Evolutionary conservation across 2,888 invertebrate genomes (phyloP), one percentile per base, ranked within the genome.

Genomic region (Eupelmus urozonus): DNA sequence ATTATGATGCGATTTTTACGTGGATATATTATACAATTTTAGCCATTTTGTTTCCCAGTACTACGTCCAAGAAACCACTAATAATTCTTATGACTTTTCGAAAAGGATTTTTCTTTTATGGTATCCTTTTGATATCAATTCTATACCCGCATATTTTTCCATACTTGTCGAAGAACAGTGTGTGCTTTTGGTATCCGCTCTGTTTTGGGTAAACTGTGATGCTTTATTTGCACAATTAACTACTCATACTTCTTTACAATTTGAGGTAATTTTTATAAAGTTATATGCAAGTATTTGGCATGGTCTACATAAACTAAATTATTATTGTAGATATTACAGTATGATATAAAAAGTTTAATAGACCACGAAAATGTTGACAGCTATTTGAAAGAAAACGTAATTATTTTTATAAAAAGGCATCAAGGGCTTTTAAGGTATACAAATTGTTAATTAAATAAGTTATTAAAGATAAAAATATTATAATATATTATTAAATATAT

Each of bases 111-210:
- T 59, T 20, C 25, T 29, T 1, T 27, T 29, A 20, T 13, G 20
- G 42, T 59, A 59, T 71, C 60, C 60, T 11, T 71, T 60, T 34
- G 60, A 60, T 27, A 62, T 60, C 60, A 60, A 62, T 45, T 29
- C 18, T 16, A 13, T 51, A 18, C 2, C 16, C 23, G 60, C 51
- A 34, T 45, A 45, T 45, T 45, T 45, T 16, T 45, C 45, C 16
- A 16, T 45, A 2, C 45, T 45, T 16, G 4, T 63, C 4, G 0
- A 23, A 0, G 62, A 63, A 63, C 42, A 63, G 7, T n/a, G 9
- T 7, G 42, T 79, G 80, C 79, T 71, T 79, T 76, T 81, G 76
- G 20, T 2, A 67, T 79, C 73, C 79, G 82, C 80, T 2, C n/a
- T 60, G 16, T 53, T 51, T 34, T 72, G 71, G 71, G 29, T 53